Conservation (phyloP, 2,797 vertebrate species). For the Hylomyscus alleni region DNA sequence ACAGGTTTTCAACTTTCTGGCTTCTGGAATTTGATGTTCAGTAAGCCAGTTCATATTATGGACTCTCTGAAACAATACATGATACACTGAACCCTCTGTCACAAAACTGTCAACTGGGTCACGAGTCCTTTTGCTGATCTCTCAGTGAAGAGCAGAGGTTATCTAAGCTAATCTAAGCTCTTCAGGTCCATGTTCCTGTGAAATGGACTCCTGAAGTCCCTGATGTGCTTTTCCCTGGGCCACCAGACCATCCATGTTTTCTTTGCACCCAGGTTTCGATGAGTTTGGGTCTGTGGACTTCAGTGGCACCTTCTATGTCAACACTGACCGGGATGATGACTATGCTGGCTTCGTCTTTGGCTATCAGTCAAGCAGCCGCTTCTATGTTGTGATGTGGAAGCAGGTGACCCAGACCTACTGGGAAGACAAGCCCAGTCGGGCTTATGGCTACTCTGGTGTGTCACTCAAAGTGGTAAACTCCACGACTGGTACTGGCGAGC, state of each 20-base stretch:
- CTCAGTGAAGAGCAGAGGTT: fast-evolving
- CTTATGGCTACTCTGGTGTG: slow-evolving; percentile 98
- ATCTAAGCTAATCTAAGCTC: fast-evolving
- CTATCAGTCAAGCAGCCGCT: slow-evolving; percentile 98
- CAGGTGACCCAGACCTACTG: slow-evolving; percentile 99
- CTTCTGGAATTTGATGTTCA: fast-evolving
- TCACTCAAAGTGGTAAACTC: slow-evolving; percentile 99
- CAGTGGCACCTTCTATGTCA: slow-evolving; percentile 99
- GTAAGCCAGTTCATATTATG: fast-evolving
- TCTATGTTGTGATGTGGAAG: slow-evolving; percentile 99
- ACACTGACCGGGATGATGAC: slow-evolving; percentile 98
- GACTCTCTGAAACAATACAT: fast-evolving
- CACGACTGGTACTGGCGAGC: slow-evolving; percentile 96
- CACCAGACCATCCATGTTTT: neutral
- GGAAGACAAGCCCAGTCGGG: slow-evolving; percentile 98
- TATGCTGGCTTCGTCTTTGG: slow-evolving; percentile 99
- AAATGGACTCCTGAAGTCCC: no score
- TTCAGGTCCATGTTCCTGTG: neutral
- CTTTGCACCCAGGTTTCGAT: slow-evolving; percentile 92
- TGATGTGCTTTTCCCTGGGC: neutral
- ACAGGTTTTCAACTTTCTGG: fast-evolving
- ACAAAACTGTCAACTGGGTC: fast-evolving
- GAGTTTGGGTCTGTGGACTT: slow-evolving; percentile 98
- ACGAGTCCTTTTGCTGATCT: fast-evolving
- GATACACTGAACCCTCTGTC: fast-evolving